Base-by-base conservation (phyloP, 2,113 vertebrate species). In the Tragelaphus imberbis region DNA sequence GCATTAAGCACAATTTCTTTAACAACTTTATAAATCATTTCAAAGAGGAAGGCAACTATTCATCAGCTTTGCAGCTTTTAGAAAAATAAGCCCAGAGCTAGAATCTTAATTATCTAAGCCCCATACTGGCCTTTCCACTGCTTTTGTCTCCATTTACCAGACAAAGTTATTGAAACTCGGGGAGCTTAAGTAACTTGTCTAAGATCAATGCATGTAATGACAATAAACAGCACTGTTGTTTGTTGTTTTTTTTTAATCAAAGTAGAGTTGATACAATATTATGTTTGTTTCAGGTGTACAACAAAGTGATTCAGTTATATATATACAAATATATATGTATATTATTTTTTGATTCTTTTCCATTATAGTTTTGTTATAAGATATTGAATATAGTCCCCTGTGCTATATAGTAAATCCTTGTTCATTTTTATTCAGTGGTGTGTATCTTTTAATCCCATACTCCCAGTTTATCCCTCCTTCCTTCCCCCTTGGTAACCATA, bases 81-180 rank as follows among this genome's bases (percentile, higher is more conserved):
- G 55, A 56, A 88, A 91, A 77, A 2, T 27, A 91, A 88, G 55
- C 77, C 25, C 53, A 88, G 90, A 88, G 40, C 85, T 88, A 95
- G 27, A 71, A 87, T 86, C 63, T 94, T 93, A 95, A 93, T 95
- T 92, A 95, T 16, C 49, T 89, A 89, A 97, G 25, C 28, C 33
- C 51, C 56, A 87, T 14, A 81, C 56, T n/a, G 81, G 19, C 71
- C 59, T 63, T 44, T 91, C 80, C 86, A 63, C 12, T 94, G 51
- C 25, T 94, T 79, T 79, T 65, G 49, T 47, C 51, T 95, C 92
- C 40, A 36, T 91, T 96, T 97, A 56, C 55, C 93, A 87, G 97
- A 96, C 71, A 93, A 94, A 36, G 40, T 87, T 91, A 53, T 61
- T 89, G 71, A 75, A 89, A 95, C 12, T 68, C 33, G 47, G 16